A percentile compares a stretch with the other conserved stretches of the same genome.
These are phyloP conservation scores for Rousettus madagascariensis DNA, from an alignment of 2,797 vertebrate genomes.

Conservation along the genomic window DNA sequence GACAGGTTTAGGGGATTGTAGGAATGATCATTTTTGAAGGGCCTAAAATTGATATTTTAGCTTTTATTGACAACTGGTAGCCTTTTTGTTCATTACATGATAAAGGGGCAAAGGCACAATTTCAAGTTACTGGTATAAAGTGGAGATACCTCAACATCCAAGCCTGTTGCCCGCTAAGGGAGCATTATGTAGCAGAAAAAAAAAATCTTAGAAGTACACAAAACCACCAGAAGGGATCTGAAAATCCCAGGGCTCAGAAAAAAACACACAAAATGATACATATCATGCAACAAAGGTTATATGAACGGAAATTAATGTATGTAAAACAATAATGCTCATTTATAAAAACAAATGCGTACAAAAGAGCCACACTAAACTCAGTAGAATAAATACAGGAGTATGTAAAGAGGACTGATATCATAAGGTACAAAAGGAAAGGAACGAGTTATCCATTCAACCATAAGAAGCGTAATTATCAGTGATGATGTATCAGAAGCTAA, in stretches of 20 bases:
- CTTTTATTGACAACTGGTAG: neutral
- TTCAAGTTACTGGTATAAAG: neutral
- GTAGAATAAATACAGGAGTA: neutral
- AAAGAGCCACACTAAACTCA: neutral
- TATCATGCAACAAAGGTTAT: neutral
- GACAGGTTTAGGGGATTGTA: neutral
- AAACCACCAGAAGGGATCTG: neutral
- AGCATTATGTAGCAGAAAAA: neutral
- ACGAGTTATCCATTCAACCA: neutral
- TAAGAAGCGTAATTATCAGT: neutral
- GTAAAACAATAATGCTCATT: neutral
- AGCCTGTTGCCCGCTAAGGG: neutral
- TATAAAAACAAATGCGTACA: neutral
- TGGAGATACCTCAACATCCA: neutral
- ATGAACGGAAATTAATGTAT: neutral
- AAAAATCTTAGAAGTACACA: neutral
- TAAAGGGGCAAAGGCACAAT: neutral
- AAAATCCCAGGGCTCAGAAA: neutral
- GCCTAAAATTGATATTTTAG: slow-evolving; percentile 47
- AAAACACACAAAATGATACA: neutral
- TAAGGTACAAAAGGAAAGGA: neutral
- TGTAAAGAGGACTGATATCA: neutral
- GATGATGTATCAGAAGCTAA: neutral
- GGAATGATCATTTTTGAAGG: slow-evolving; percentile 30
- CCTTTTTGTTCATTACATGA: slow-evolving; percentile 53